Percentiles rank a stretch among this genome's conserved stretches.
Evolutionary conservation across 1,140 invertebrate species (phyloP).

Genomic region (Bombyx mandarina): DNA sequence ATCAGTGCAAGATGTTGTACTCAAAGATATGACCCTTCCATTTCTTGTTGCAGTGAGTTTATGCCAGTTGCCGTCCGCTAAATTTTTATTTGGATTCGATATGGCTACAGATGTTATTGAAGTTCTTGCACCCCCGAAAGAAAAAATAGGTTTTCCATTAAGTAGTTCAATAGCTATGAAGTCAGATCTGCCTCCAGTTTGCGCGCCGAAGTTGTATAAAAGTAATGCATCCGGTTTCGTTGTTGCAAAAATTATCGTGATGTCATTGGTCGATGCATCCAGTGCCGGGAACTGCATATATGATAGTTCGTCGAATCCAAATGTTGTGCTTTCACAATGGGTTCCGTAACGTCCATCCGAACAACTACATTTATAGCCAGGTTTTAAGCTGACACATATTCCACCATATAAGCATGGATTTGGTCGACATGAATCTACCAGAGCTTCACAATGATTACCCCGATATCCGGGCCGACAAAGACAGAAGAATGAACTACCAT

Average conservation of each 20-base stretch:
- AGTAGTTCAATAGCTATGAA: slow-evolving; percentile 93
- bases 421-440: slow-evolving; percentile 89
- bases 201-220: slow-evolving; percentile 90
- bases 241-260: slow-evolving; percentile 92
- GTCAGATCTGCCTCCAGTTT: slow-evolving; percentile 89
- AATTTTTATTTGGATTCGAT: slow-evolving; percentile 71
- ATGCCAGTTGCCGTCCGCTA: slow-evolving; percentile 92
- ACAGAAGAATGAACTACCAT: slow-evolving; percentile 90
- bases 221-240: slow-evolving; percentile 88
- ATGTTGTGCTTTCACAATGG: slow-evolving; percentile 91
- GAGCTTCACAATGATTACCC: slow-evolving; percentile 88
- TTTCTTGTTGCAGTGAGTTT: slow-evolving; percentile 93
- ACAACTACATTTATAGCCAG: slow-evolving; percentile 90
- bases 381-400: slow-evolving; percentile 84
- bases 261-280: slow-evolving; percentile 90
- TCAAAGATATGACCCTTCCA: slow-evolving; percentile 86
- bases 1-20: slow-evolving; percentile 84
- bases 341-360: slow-evolving; percentile 88
- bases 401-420: slow-evolving; percentile 92
- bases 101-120: slow-evolving; percentile 86
- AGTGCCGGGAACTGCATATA: slow-evolving; percentile 90
- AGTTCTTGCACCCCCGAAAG: slow-evolving; percentile 89
- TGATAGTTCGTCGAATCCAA: slow-evolving; percentile 90
- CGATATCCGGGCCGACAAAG: slow-evolving; percentile 90
- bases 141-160: slow-evolving; percentile 86